Conservation (phyloP, 2,888 invertebrate genomes). For the Ptilodon capucinus region DNA sequence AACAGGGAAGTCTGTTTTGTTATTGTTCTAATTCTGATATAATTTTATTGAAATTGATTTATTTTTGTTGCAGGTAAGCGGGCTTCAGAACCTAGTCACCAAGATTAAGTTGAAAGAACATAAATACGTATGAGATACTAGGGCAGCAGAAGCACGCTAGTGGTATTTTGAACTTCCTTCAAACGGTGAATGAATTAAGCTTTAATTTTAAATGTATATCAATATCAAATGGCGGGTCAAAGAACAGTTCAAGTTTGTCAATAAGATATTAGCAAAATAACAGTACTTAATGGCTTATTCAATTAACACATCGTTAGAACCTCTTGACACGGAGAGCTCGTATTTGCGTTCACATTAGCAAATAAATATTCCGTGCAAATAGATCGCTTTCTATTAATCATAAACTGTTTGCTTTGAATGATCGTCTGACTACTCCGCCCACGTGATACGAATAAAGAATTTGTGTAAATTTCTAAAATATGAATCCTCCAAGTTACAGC, state of each 20-base stretch:
- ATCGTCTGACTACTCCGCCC: not conserved
- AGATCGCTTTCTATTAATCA: slow-evolving; percentile 27
- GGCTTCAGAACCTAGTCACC: not conserved
- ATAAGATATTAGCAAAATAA: not conserved
- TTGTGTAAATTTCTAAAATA: not conserved
- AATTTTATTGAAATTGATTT: not conserved
- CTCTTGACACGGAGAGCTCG: slow-evolving; percentile 7
- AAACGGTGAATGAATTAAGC: no score
- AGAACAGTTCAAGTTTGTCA: not conserved
- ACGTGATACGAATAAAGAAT: not conserved
- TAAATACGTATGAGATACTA: not conserved
- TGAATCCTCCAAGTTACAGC: no score
- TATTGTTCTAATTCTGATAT: not conserved
- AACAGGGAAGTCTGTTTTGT: no score
- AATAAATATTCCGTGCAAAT: slow-evolving; percentile 16
- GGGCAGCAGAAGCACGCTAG: not conserved
- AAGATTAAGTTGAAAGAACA: no score
- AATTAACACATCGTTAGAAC: not conserved
- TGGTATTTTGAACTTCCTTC: not conserved
- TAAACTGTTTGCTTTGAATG: slow-evolving; percentile 17
- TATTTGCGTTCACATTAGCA: slow-evolving; percentile 16
- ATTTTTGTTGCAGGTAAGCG: not conserved
- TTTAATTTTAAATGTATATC: no score
- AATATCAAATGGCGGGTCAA: not conserved
- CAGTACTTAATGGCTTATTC: not conserved